phyloP scores from a whole-genome alignment of 2,113 vertebrate genomes.

The Butorides virescens region DNA sequence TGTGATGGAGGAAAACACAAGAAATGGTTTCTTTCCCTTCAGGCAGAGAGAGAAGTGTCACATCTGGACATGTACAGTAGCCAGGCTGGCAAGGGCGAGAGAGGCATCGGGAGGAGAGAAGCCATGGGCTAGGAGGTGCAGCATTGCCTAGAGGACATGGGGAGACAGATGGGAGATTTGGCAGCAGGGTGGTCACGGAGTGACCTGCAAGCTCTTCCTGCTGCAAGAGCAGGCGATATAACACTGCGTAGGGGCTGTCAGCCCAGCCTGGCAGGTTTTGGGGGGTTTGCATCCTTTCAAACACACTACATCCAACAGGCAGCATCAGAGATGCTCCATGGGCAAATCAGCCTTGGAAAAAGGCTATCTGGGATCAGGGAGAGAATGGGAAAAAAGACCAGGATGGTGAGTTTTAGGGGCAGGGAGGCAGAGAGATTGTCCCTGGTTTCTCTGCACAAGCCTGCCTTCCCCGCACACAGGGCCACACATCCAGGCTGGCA shows the following conservation, averaged over 20 bases:
- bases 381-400: not conserved
- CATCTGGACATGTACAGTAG: not conserved
- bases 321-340: not conserved
- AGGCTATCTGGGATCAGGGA: not conserved
- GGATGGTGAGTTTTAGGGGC: not conserved
- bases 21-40: not conserved
- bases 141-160: not conserved
- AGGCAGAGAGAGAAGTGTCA: not conserved
- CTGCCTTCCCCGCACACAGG: not conserved
- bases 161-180: constrained; percentile 29
- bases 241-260: not conserved
- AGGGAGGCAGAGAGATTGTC: not conserved
- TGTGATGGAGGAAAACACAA: not conserved
- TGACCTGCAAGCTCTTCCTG: not conserved
- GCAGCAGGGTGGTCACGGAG: not conserved
- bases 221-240: not conserved
- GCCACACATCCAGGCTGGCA: not conserved
- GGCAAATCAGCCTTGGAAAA: not conserved
- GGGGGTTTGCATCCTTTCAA: not conserved
- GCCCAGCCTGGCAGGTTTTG: not conserved
- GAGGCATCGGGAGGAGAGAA: not conserved
- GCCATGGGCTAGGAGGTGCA: not conserved
- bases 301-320: not conserved
- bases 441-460: not conserved
- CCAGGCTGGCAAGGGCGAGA: not conserved